phyloP scores from a whole-genome alignment of 2,888 invertebrate species.

The Dascillus cervinus region DNA sequence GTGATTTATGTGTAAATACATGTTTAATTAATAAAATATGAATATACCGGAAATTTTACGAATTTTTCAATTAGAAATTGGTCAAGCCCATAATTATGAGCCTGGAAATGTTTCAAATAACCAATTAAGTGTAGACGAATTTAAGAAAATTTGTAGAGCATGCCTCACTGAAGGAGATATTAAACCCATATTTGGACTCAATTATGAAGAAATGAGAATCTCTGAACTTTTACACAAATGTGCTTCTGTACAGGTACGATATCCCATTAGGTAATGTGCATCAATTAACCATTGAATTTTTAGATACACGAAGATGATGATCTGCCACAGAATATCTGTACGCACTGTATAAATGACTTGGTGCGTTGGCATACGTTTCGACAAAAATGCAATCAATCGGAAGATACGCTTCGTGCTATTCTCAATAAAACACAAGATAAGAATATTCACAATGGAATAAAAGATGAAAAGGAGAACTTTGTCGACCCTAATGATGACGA shows the following conservation, averaged over 20 bases:
- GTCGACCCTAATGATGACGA: not conserved
- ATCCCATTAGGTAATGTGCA: not conserved
- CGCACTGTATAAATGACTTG: conserved; percentile 8
- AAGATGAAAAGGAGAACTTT: not conserved
- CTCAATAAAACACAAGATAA: conserved; percentile 1
- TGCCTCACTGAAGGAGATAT: conserved; percentile 8
- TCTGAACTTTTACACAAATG: conserved; percentile 6
- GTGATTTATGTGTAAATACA: too few relatives aligned
- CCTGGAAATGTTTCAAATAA: not conserved
- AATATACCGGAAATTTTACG: conserved; percentile 1
- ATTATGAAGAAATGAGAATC: conserved; percentile 8
- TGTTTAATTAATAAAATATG: too few relatives aligned
- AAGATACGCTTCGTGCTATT: conserved; percentile 6
- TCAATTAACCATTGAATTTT: conserved; percentile 2
- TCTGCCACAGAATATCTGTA: conserved; percentile 13
- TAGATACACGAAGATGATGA: conserved; percentile 9
- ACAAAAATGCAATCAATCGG: conserved; percentile 11
- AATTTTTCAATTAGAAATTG: conserved; percentile 4
- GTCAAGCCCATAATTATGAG: not conserved
- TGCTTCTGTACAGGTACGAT: conserved; percentile 7
- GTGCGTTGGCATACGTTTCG: conserved; percentile 9
- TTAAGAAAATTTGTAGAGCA: conserved; percentile 10
- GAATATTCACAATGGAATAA: not conserved
- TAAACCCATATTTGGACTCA: conserved; percentile 9
- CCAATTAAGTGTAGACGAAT: conserved; percentile 1